These are phyloP conservation scores for Radopholus similis DNA, from an alignment of 1,140 invertebrate genomes.

Conservation along the genomic window DNA sequence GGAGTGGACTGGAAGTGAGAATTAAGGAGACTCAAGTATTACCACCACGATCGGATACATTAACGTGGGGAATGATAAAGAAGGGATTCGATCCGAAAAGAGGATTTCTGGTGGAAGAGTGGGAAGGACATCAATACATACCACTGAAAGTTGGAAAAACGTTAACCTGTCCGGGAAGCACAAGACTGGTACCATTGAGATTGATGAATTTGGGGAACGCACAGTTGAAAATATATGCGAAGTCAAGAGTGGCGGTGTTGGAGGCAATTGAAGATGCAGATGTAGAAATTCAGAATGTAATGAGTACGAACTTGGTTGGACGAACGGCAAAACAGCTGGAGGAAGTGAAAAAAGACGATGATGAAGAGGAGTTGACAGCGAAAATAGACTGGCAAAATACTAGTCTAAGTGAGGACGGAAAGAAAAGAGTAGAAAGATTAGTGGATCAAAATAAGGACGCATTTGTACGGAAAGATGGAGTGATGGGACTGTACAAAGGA, in stretches of 20 bases:
- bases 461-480: neutral
- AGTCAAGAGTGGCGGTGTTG: neutral
- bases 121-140: neutral
- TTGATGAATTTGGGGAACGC: neutral
- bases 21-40: neutral
- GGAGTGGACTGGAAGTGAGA: neutral
- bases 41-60: neutral
- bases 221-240: neutral
- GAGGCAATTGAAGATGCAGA: neutral
- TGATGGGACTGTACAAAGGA: constrained; percentile 14
- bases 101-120: neutral
- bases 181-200: neutral
- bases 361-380: neutral
- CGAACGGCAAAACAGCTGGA: neutral
- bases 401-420: neutral
- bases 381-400: neutral
- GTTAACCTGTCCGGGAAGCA: no score
- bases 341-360: neutral
- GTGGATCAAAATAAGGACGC: neutral
- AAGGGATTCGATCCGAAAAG: neutral
- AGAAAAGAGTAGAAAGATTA: neutral
- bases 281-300: neutral
- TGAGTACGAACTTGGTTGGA: neutral
- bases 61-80: neutral
- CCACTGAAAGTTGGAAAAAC: neutral